phyloP scores from a whole-genome alignment of 2,888 invertebrate species.

The Spatulosminthurus flaviceps region DNA sequence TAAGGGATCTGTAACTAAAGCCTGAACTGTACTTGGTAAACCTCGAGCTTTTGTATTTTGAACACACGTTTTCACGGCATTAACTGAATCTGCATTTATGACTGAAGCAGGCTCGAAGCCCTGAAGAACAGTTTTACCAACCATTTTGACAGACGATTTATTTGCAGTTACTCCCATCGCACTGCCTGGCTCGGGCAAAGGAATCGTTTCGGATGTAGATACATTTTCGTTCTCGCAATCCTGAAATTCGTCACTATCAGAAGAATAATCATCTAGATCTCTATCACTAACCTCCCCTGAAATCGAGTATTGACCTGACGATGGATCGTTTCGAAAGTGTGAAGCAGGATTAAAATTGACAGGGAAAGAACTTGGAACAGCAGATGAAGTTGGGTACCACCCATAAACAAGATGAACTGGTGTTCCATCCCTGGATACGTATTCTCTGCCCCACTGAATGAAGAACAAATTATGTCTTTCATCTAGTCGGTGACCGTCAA shows the following conservation, averaged over 20 bases:
- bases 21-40: slow-evolving; percentile 18
- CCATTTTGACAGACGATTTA: slow-evolving; percentile 45
- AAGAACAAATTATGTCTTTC: neutral
- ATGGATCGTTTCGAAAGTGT: neutral
- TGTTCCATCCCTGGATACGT: slow-evolving; percentile 43
- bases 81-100: neutral
- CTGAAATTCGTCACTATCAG: slow-evolving; percentile 56
- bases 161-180: slow-evolving; percentile 7
- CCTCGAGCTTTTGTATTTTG: neutral
- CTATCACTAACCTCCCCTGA: neutral
- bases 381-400: slow-evolving; percentile 57
- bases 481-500: too few relatives aligned
- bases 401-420: slow-evolving; percentile 59
- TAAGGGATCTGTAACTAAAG: neutral
- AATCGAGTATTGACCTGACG: neutral
- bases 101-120: slow-evolving; percentile 42
- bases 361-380: slow-evolving; percentile 54
- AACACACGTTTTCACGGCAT: neutral
- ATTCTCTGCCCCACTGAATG: neutral
- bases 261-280: slow-evolving; percentile 33
- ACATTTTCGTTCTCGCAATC: slow-evolving; percentile 57
- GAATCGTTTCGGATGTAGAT: neutral
- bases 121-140: slow-evolving; percentile 52
- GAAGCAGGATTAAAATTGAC: slow-evolving; percentile 48
- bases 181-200: neutral